Evolutionary conservation across 1,140 invertebrate genomes (phyloP).

Genomic region (Globodera rostochiensis): DNA sequence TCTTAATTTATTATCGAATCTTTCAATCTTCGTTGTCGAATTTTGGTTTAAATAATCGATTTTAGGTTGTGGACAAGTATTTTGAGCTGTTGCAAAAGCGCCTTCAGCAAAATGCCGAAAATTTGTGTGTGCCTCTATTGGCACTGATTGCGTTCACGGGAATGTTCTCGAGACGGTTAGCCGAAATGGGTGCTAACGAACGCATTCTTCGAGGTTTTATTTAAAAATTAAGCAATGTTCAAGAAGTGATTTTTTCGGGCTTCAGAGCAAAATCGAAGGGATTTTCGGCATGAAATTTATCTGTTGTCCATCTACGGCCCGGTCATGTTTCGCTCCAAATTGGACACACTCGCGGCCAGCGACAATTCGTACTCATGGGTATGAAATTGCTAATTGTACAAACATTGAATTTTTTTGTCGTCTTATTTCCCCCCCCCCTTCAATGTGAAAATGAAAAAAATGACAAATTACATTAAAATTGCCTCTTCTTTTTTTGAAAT

Average conservation of each 20-base stretch:
- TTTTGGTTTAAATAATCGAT: not conserved
- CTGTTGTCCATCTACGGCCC: conserved; percentile 27
- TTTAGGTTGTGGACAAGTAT: conserved; percentile 17
- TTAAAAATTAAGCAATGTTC: too few relatives aligned
- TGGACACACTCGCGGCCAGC: not conserved
- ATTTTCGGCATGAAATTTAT: conserved; percentile 22
- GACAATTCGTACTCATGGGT: conserved; percentile 2
- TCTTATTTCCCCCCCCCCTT: too few relatives aligned
- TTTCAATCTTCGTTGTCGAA: not conserved
- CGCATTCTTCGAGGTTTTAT: not conserved
- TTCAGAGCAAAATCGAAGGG: conserved; percentile 1
- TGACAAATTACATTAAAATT: too few relatives aligned
- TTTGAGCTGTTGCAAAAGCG: not conserved
- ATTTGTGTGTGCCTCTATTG: conserved; percentile 15
- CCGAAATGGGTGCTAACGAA: conserved; percentile 9
- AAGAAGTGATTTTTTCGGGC: too few relatives aligned
- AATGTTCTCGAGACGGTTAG: conserved; percentile 21
- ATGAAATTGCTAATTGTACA: not conserved
- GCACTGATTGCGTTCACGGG: conserved; percentile 24
- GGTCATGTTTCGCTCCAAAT: conserved; percentile 1
- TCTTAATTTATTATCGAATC: not conserved
- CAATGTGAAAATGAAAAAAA: too few relatives aligned
- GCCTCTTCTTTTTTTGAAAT: too few relatives aligned
- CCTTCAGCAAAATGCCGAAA: not conserved
- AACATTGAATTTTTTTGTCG: not conserved